Base-by-base conservation (phyloP, 2,113 vertebrate genomes). In the Tachuris rubrigastra region DNA sequence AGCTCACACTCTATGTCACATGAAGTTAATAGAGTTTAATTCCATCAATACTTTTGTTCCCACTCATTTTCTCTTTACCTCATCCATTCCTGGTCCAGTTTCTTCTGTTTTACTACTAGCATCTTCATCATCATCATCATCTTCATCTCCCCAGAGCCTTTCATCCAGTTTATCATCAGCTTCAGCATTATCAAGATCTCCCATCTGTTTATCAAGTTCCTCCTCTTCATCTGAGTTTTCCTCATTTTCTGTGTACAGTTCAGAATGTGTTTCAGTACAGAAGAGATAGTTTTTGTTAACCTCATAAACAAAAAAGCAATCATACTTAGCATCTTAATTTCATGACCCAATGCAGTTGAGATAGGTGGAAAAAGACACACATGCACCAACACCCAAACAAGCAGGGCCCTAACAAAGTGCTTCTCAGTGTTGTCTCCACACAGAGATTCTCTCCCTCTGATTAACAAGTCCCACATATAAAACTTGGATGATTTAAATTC, bases 151-250 rank as follows among this genome's bases (percentile, higher is more conserved):
- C 99, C 99, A 99, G 89, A 99, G 98, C 73, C 99, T 98, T 97
- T 99, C 99, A 96, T 99, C 99, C 66, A 99, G 98, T 81, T 99
- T 99, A 80, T 99, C 94, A 46, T 94, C 98, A 6, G 99, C 98
- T 96, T 99, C 98, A 67, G 98, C 99, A 49, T 99, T 98, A 83
- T 98, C 98, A 88, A 99, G 98, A 93, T 99, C 97, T 20, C 99
- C 99, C 99, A 99, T 99, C 94, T 99, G 99, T 90, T 99, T 99
- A 96, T 99, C 99, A 91, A 99, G 97, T 69, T 99, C 96, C 98
- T 99, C 97, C 3, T 98, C 98, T 56, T 99, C 99, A 24, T 98
- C 98, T 1, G 99, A 99, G 31, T 98, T 96, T 68, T 98, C 98
- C 47, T 97, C 98, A 21, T 99, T 98, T 68, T 99, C 99, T 99